Evolutionary conservation across 2,888 invertebrate species (phyloP), one percentile per base, ranked within the genome.

Genomic region (Bimastos eiseni): DNA sequence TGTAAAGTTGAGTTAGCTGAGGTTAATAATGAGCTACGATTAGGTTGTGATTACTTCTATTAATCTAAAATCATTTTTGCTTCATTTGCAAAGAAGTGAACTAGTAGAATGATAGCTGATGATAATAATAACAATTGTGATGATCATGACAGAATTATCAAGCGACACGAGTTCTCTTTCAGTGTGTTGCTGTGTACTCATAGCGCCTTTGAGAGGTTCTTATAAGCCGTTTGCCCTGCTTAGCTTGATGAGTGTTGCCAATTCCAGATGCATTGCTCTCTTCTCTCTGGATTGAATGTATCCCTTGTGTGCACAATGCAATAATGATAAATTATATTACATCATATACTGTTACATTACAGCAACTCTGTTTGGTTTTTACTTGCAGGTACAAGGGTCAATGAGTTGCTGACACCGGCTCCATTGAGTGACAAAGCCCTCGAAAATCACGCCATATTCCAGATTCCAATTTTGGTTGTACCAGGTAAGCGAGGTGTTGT

Each of bases 401-500:
- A 89, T 41, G 89, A 89, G 33, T 34, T 89, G 38, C n/a, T 89
- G 30, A 89, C 44, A 70, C 94, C 95, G 6, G 94, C 94, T 6
- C 93, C 94, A 8, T 92, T 95, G 8, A 91, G 93, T 8, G 94
- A 95, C 92, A 94, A 94, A 33, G 92, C 93, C 15, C 91, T 94
- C 49, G 93, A 93, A 44, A 93, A 93, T 17, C 93, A 95, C 92
- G 92, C 93, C 49, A 95, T 95, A 49, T 96, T 94, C 93, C 92
- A 94, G 34, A 94, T 95, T 3, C 96, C 96, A 21, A 94, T 96
- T 89, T 92, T 95, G 15, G 94, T 96, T 21, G 94, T 95, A 36
- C 95, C 95, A 92, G 95, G 95, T 95, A 36, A 89, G 84, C 34
- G 44, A 70, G 8, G 11, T 70, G n/a, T n/a, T 70, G 70, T 70